Base-by-base conservation (phyloP, 2,797 vertebrate species). In the Vultur gryphus region DNA sequence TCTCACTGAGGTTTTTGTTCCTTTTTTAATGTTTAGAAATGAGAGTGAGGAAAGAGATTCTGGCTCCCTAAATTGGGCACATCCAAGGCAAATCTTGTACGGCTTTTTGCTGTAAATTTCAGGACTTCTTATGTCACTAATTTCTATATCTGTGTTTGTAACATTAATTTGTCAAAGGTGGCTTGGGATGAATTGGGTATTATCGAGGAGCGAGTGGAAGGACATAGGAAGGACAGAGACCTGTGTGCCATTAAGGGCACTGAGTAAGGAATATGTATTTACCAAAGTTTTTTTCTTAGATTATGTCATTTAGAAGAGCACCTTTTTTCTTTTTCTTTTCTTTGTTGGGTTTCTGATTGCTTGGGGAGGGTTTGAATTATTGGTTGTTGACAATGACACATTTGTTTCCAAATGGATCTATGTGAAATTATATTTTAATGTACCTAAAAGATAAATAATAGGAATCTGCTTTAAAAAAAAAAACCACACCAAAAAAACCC, bases 21-120 rank as follows among this genome's bases (percentile, higher is more conserved):
- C 77, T 97, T 95, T 95, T 95, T 91, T 71, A 19, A 86, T 93
- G 95, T 93, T 95, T 72, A 96, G 95, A 95, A 91, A 59, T 78
- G 69, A 84, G 58, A 48, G 15, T 10, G 26, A 70, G 78, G 93
- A 90, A 62, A 79, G 93, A 89, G 35, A 84, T 91, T 73, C 49
- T 35, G 82, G 19, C 91, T 76, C 93, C 43, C 81, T 66, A 71
- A 37, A 44, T 67, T 91, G 59, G 49, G 82, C 96, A 7, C 35
- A 64, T 77, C 69, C 43, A 31, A 82, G 89, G 69, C 89, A 84
- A 61, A 79, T 83, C 77, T 65, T 88, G 59, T 33, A 91, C 95
- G 95, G 93, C 16, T 15, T 87, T 94, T 69, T 54, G 23, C 54
- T 88, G 77, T 82, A 71, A 72, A 70, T 72, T 89, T 92, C 25